Evolutionary conservation across 2,797 vertebrate species (phyloP).

Genomic region (Acipenser ruthenus): DNA sequence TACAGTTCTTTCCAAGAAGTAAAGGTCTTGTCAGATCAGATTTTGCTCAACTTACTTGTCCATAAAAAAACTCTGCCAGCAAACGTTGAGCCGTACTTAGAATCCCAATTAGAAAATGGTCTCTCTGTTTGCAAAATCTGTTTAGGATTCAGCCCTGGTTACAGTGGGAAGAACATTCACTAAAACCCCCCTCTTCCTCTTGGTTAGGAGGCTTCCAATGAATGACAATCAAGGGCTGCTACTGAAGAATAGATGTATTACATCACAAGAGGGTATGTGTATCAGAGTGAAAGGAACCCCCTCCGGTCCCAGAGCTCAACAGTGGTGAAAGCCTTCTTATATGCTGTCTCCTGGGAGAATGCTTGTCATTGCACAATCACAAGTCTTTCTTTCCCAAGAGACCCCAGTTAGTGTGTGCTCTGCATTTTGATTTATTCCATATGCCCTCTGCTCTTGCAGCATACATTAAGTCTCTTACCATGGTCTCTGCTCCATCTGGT

Average conservation of each 20-base stretch:
- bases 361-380: slow-evolving; percentile 37
- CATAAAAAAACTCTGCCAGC: slow-evolving; percentile 57
- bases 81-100: slow-evolving; percentile 45
- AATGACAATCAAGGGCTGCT: slow-evolving; percentile 52
- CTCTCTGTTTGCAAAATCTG: slow-evolving; percentile 27
- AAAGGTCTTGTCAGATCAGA: slow-evolving; percentile 58
- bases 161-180: slow-evolving; percentile 19
- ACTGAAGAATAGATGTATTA: slow-evolving; percentile 45
- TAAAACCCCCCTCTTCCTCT: slow-evolving; percentile 18
- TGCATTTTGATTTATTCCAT: slow-evolving; percentile 55
- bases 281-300: slow-evolving; percentile 40
- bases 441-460: slow-evolving; percentile 47
- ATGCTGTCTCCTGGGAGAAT: slow-evolving; percentile 36
- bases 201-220: slow-evolving; percentile 32
- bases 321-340: slow-evolving; percentile 27
- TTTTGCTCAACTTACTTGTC: slow-evolving; percentile 58
- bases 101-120: slow-evolving; percentile 53
- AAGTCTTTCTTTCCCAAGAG: slow-evolving; percentile 43
- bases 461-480: slow-evolving; percentile 42
- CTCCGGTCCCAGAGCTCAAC: slow-evolving; percentile 36
- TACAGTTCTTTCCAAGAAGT: slow-evolving; percentile 55
- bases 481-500: slow-evolving; percentile 50
- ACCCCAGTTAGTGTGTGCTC: slow-evolving; percentile 31
- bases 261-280: slow-evolving; percentile 45
- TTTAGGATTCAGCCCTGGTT: slow-evolving; percentile 17